Base-by-base conservation (phyloP, 1,140 invertebrate species). In the Bombus cullumanus region DNA sequence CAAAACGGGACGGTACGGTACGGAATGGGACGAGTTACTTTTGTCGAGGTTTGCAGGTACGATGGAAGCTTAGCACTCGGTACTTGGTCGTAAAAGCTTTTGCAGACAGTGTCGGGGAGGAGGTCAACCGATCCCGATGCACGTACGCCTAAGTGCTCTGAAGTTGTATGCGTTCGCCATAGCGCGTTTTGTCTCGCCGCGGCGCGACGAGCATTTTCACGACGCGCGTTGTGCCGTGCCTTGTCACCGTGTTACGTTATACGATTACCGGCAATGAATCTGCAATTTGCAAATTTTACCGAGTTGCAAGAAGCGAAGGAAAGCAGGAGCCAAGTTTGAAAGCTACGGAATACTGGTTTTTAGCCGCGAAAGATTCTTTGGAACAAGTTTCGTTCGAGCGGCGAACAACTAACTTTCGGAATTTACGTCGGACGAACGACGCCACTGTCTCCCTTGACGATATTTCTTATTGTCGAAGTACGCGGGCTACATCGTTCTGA, bases 11-110 rank as follows among this genome's bases (percentile, higher is more conserved):
- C 57, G 74, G 34, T 28, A 62, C 75, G 25, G 62, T 39, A 77
- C 57, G 53, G 34, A 28, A 62, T 57, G 31, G 34, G 77, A 37
- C 34, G 53, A 28, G 28, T 85, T 66, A 68, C 80, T 47, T 83
- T 68, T 83, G 73, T 83, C 66, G 85, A 39, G 57, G 80, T 37
- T 72, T 57, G 81, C 57, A 62, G 43, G 68, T 34, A 34, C 68
- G 85, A 64, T 73, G 57, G 85, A 78, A 75, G 85, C 57, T 80
- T 75, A 76, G 81, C 77, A 86, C 87, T 86, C 86, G 83, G 87
- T 83, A 53, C 86, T 89, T 69, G 81, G 15, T 37, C 72, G 86
- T 91, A 89, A 91, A 91, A 91, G 84, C 90, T 89, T 91, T 89
- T 69, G 86, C 90, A 89, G 87, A 89, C 85, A 86, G 79, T 86